phyloP scores from a whole-genome alignment of 2,888 invertebrate genomes.

The Drosophila atroscutellata region DNA sequence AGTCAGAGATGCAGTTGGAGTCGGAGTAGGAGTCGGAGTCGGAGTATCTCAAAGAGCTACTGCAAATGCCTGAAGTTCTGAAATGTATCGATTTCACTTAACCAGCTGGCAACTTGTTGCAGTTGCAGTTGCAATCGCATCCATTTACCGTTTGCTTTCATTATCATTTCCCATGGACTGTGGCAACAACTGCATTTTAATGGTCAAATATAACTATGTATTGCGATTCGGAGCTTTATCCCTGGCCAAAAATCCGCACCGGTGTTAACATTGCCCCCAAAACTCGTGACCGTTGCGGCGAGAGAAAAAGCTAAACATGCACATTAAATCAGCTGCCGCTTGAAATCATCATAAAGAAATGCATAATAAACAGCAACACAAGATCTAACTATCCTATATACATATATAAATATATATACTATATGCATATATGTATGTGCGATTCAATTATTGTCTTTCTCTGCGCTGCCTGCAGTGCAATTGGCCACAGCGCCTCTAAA shows the following conservation, averaged over 20 bases:
- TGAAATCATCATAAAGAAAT: conserved; percentile 70
- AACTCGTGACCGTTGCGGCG: conserved; percentile 71
- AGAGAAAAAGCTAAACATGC: conserved; percentile 49
- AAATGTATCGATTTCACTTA: conserved; percentile 69
- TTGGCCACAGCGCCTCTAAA: conserved; percentile 22
- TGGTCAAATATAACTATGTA: conserved; percentile 74
- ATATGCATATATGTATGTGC: conserved; percentile 29
- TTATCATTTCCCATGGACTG: conserved; percentile 70
- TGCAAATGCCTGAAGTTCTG: conserved; percentile 61
- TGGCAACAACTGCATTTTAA: conserved; percentile 65
- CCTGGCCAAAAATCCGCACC: conserved; percentile 56
- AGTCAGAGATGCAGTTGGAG: not conserved
- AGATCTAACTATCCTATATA: conserved; percentile 35
- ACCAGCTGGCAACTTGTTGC: conserved; percentile 59
- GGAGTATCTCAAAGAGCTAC: conserved; percentile 9
- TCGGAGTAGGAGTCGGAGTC: conserved; percentile 2
- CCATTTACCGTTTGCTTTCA: conserved; percentile 70
- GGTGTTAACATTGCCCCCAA: conserved; percentile 70
- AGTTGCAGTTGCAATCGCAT: conserved; percentile 50
- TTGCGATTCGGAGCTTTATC: conserved; percentile 18
- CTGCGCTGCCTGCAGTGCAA: conserved; percentile 27
- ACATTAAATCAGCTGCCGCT: conserved; percentile 69
- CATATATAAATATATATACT: conserved; percentile 27
- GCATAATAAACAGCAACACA: conserved; percentile 58
- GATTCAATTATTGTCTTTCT: conserved; percentile 73